A percentile compares a stretch with the other conserved stretches of the same genome.
phyloP scores from a whole-genome alignment of 2,113 vertebrate genomes.

The Strigops habroptila region DNA sequence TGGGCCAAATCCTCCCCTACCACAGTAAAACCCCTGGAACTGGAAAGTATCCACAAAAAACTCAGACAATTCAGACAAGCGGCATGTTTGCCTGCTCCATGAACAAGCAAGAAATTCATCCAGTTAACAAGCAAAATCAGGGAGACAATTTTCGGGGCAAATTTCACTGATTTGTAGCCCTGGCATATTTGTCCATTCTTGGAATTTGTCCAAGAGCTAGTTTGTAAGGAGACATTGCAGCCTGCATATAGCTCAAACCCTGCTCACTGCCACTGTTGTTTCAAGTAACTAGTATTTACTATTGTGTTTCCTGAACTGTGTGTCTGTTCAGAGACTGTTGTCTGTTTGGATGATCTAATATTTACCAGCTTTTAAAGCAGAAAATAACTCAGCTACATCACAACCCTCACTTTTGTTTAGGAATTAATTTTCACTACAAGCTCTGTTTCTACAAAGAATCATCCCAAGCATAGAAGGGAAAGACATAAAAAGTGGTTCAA shows the following conservation, averaged over 20 bases:
- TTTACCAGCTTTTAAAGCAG: not conserved
- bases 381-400: not conserved
- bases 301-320: not conserved
- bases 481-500: not conserved
- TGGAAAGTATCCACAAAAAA: slow-evolving; percentile 39
- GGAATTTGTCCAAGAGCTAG: not conserved
- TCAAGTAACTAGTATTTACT: not conserved
- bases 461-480: not conserved
- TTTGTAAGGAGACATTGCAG: not conserved
- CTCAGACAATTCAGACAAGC: not conserved
- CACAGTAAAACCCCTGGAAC: slow-evolving; percentile 11
- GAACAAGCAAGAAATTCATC: slow-evolving; percentile 48
- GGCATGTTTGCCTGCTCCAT: not conserved
- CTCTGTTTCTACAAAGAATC: not conserved
- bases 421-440: not conserved
- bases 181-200: not conserved
- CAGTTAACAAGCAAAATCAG: not conserved
- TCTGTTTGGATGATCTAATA: not conserved
- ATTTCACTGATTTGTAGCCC: not conserved
- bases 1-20: not conserved
- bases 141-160: not conserved
- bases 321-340: not conserved
- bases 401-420: not conserved
- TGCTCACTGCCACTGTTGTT: not conserved
- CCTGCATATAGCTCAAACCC: not conserved